Evolutionary conservation across 2,113 vertebrate species (phyloP), one percentile per base, ranked within the genome.

Genomic region (Rhombomys opimus): DNA sequence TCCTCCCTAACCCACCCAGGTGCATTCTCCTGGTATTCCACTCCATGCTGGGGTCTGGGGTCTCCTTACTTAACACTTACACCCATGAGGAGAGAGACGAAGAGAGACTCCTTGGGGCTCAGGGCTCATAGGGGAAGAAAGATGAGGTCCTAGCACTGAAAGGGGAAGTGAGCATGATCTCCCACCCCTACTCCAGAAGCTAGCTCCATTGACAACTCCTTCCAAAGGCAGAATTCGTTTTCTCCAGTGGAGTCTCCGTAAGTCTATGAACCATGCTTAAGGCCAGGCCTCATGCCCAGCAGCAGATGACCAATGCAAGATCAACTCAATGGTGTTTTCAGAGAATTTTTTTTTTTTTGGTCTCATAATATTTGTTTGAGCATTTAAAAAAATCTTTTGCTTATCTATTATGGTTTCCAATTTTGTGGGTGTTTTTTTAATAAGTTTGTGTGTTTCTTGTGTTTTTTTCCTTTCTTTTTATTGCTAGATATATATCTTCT

Each of bases 181-280:
- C 38, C n/a, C 23, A 85, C 13, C 25, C 3, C 59, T 65, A 18
- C 30, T 14, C 27, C 81, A 18, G 81, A 85, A 63, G 25, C n/a
- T 46, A 30, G 17, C 81, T 41, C 14, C 75, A 77, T 1, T 50
- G 25, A 50, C 41, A 85, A 35, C n/a, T 41, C 57, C 12, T 63
- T 10, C 57, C 23, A 63, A 41, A 84, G 23, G 23, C 41, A 84
- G 41, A 27, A 4, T 61, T 27, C 8, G 22, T 84, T 84, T 63
- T 41, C 35, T 7, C 59, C n/a, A 27, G 1, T 5, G 5, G n/a
- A 10, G 59, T 27, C n/a, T 41, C 23, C 2, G 7, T 63, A 1
- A 8, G 1, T 10, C 41, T 17, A 30, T 30, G 10, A 63, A 25
- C 59, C 59, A 63, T n/a, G 63, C n/a, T 14, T 82, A 25, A 25